Evolutionary conservation across 2,888 invertebrate species (phyloP), one percentile per base, ranked within the genome.

Genomic region (Cheiracanthium punctorium): DNA sequence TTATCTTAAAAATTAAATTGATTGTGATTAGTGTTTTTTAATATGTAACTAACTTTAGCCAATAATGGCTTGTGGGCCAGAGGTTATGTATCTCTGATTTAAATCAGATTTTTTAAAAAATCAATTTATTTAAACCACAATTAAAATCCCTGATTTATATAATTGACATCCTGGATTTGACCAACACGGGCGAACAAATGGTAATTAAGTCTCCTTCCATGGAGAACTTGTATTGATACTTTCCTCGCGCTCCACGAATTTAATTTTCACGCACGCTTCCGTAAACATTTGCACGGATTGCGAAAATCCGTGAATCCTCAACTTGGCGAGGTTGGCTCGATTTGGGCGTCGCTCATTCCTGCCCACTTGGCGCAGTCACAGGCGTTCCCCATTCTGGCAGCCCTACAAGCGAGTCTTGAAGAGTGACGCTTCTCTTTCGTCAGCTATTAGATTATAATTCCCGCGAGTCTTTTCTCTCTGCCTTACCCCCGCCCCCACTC

Each of bases 391-490:
- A n/a, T 76, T 76, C 12, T 58, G 74, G 84, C 79, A 79, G 48
- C 69, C 84, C 79, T 70, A 58, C 52, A 14, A n/a, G 33, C 37
- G 28, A 84, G 84, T 85, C 84, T 79, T 79, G 69, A 79, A 79
- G 84, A 84, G 73, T 86, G 85, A 80, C 85, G 80, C 85, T 80
- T 64, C 80, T 70, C 80, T 86, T 86, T 86, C 85, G 85, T 80
- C 85, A 86, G 85, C 85, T 86, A 86, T 86, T 86, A 86, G 85
- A 86, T 86, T 86, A 86, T 86, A 74, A 86, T 86, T 86, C 85
- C 85, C 80, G 74, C 48, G 85, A 75, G 85, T 17, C 74, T 65
- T 58, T 73, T 73, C 72, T 58, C 58, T 17, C 48, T n/a, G 14
- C 5, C 48, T 2, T 37, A 5, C 48, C 24, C 58, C 58, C 24